Percentiles rank a stretch among this genome's conserved stretches.
These are phyloP conservation scores for Cydia splendana DNA, from an alignment of 1,140 invertebrate species.

Conservation along the genomic window DNA sequence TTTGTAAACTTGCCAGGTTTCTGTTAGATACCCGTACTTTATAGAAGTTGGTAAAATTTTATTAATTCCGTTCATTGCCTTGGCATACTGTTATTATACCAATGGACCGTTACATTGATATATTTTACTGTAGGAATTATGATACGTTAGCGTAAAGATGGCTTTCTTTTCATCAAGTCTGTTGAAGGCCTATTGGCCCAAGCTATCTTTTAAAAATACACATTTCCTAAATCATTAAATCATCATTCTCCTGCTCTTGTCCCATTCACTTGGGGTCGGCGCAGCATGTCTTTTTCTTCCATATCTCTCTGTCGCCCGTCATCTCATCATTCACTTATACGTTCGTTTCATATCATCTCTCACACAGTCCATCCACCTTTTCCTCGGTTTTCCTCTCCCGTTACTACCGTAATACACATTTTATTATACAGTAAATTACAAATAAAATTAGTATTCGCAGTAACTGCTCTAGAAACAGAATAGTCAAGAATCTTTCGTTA, in stretches of 20 bases:
- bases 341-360: too few relatives aligned
- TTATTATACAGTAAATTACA: background rate
- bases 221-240: background rate
- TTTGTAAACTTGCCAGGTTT: constrained; percentile 29
- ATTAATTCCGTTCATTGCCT: background rate
- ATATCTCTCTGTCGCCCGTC: too few relatives aligned
- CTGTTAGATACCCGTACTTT: background rate
- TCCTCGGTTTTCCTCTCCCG: too few relatives aligned
- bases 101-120: background rate
- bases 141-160: too few relatives aligned
- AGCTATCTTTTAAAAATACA: background rate
- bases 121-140: background rate
- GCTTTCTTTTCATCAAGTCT: too few relatives aligned
- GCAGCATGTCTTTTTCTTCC: background rate
- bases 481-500: background rate
- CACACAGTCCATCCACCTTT: too few relatives aligned
- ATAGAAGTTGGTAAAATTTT: background rate
- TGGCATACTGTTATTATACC: background rate
- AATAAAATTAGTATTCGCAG: background rate
- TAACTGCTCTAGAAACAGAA: background rate
- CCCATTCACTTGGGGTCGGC: too few relatives aligned
- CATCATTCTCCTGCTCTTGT: too few relatives aligned
- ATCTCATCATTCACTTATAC: too few relatives aligned
- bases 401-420: too few relatives aligned
- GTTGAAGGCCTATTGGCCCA: too few relatives aligned